phyloP scores from a whole-genome alignment of 2,888 invertebrate species.

The Heliconius ethilla region DNA sequence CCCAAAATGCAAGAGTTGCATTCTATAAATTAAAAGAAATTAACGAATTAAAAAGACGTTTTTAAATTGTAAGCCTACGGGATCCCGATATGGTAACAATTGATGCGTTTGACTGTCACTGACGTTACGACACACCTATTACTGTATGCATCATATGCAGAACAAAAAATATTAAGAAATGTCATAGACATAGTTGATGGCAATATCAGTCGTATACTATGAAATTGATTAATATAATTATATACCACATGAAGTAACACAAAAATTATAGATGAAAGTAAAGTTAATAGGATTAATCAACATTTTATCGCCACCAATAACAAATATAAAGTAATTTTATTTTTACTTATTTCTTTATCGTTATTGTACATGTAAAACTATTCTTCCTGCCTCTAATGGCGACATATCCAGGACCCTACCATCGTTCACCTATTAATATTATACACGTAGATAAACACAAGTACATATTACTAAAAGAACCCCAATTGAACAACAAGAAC shows the following conservation, averaged over 20 bases:
- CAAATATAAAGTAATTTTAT: not conserved
- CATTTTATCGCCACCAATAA: not conserved
- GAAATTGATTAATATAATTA: too few relatives aligned
- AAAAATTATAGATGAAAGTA: not conserved
- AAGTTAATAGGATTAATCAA: not conserved
- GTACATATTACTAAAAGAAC: not conserved
- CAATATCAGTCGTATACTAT: not conserved
- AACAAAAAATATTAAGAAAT: constrained; percentile 1
- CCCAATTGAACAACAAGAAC: not conserved
- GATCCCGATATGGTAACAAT: constrained; percentile 28
- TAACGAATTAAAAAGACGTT: not conserved
- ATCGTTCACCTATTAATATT: not conserved
- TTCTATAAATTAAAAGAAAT: too few relatives aligned
- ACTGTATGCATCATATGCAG: constrained; percentile 1
- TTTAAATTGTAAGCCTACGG: constrained; percentile 12
- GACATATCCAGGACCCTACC: not conserved
- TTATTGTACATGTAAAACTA: not conserved
- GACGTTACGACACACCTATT: constrained; percentile 31
- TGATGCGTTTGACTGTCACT: constrained; percentile 31
- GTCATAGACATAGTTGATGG: not conserved
- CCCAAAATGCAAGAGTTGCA: too few relatives aligned
- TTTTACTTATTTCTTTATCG: not conserved
- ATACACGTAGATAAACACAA: too few relatives aligned
- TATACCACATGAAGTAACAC: not conserved
- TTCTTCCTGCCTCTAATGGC: not conserved